Evolutionary conservation across 2,797 vertebrate species (phyloP).

Genomic region (Tinamus major): DNA sequence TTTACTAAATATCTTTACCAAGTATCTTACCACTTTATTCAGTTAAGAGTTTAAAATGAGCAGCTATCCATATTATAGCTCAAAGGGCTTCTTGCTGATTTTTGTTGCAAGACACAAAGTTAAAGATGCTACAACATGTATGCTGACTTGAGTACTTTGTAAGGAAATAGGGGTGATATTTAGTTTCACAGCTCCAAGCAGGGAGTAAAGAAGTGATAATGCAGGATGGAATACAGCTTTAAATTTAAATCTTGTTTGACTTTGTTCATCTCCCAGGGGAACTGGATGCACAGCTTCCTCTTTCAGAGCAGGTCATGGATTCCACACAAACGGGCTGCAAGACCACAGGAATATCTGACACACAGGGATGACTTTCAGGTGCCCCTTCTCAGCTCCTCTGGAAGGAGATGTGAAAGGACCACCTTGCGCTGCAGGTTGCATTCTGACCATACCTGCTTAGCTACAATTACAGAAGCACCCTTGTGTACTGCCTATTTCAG

Average conservation of each 20-base stretch:
- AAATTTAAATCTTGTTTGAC: background rate
- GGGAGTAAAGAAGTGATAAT: background rate
- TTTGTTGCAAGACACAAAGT: background rate
- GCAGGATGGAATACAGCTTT: background rate
- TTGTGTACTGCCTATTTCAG: background rate
- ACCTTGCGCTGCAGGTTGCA: background rate
- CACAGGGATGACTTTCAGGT: background rate
- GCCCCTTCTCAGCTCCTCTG: background rate
- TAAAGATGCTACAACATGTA: background rate
- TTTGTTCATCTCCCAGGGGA: background rate
- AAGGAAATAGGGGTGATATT: background rate
- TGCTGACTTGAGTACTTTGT: background rate
- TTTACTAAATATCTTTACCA: background rate
- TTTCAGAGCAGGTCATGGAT: background rate
- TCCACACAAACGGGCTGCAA: background rate
- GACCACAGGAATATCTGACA: background rate
- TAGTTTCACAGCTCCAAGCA: background rate
- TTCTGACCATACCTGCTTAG: background rate
- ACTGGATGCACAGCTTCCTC: background rate
- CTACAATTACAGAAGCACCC: background rate
- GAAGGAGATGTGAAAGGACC: background rate
- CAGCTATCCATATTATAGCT: background rate
- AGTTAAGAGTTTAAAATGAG: background rate
- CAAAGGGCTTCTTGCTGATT: background rate
- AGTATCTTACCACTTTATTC: background rate